Evolutionary conservation across 1,140 invertebrate species (phyloP).

Genomic region (Drosophila persimilis): DNA sequence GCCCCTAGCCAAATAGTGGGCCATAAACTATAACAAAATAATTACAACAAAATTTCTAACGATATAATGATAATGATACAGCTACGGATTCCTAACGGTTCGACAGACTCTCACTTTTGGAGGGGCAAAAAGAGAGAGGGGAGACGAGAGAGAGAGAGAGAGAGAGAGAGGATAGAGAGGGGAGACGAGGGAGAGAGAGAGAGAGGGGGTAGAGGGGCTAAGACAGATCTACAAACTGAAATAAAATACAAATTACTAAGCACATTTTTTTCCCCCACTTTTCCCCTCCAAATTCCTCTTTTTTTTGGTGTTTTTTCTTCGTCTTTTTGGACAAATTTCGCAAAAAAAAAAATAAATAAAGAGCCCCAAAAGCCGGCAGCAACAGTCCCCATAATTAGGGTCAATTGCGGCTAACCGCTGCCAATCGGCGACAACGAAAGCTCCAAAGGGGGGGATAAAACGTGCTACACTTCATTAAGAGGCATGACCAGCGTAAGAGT

Average conservation of each 20-base stretch:
- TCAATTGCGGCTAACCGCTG: slow-evolving; percentile 66
- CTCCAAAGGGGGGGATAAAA: slow-evolving; percentile 14
- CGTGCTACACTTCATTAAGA: slow-evolving; percentile 66
- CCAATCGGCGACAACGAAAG: slow-evolving; percentile 49
- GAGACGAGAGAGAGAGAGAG: too few species aligned
- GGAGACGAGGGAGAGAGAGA: too few species aligned
- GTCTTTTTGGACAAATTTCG: slow-evolving; percentile 41
- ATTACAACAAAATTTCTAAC: slow-evolving; percentile 46
- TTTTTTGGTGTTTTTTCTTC: too few species aligned
- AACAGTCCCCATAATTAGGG: slow-evolving; percentile 60
- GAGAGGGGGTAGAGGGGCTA: too few species aligned
- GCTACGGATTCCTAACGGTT: slow-evolving; percentile 5
- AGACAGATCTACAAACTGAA: slow-evolving; percentile 4
- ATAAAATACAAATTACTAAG: slow-evolving; percentile 40
- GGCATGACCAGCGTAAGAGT: slow-evolving; percentile 56
- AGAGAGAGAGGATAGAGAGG: too few species aligned
- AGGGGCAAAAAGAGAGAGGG: too few species aligned
- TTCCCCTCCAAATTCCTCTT: background rate
- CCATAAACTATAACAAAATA: slow-evolving; percentile 57
- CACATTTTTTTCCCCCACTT: slow-evolving; percentile 18
- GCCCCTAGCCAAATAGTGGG: too few species aligned
- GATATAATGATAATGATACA: slow-evolving; percentile 58
- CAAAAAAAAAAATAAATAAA: background rate
- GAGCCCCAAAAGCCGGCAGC: slow-evolving; percentile 17
- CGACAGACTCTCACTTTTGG: slow-evolving; percentile 45